phyloP scores from a whole-genome alignment of 2,888 invertebrate genomes.

The Drosophila nigritarsus region DNA sequence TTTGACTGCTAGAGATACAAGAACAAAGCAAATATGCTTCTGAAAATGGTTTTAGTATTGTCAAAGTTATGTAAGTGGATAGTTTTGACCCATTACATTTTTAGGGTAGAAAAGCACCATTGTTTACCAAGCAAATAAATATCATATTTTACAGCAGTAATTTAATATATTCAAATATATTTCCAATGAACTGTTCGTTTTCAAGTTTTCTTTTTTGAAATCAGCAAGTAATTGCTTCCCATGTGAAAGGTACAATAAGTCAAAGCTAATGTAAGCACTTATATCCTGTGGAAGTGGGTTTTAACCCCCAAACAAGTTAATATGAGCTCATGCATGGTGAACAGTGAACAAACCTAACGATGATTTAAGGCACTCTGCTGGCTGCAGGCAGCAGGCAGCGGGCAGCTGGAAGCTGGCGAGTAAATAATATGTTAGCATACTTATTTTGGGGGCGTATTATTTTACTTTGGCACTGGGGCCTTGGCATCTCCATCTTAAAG shows the following conservation, averaged over 20 bases:
- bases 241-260: not conserved
- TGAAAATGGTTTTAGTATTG: not conserved
- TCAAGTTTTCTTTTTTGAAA: not conserved
- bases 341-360: not conserved
- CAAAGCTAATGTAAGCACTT: conserved; percentile 14
- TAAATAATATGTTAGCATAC: conserved; percentile 48
- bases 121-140: not conserved
- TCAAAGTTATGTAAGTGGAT: not conserved
- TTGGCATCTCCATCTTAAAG: conserved; percentile 59
- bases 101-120: accelerated
- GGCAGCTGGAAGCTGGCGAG: conserved; percentile 20
- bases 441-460: conserved; percentile 30
- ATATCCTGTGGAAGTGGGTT: conserved; percentile 17
- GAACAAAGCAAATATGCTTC: too few species aligned
- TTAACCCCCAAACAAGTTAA: conserved; percentile 1
- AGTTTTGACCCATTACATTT: not conserved
- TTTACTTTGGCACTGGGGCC: conserved; percentile 24
- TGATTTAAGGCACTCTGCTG: conserved; percentile 3
- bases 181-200: not conserved
- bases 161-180: not conserved
- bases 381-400: conserved; percentile 12
- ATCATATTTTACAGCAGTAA: not conserved
- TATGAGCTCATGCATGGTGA: conserved; percentile 7
- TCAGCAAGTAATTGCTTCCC: not conserved
- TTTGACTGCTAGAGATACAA: too few species aligned